Conservation (phyloP, 1,140 invertebrate genomes). For the Calosoma granatense region DNA sequence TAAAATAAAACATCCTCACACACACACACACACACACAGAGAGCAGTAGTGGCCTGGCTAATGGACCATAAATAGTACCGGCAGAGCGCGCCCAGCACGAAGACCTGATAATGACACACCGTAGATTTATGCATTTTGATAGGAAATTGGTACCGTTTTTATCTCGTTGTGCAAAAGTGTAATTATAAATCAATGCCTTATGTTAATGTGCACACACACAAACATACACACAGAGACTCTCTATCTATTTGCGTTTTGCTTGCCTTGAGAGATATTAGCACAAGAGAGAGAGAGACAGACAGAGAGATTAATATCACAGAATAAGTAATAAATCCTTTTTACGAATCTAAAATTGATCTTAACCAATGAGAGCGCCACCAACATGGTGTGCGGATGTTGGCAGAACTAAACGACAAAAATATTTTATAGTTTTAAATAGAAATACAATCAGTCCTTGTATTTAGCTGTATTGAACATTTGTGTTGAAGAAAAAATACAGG, state of each 20-base stretch:
- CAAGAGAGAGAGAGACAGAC: too few relatives aligned
- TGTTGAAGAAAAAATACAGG: too few relatives aligned
- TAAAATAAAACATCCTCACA: too few relatives aligned
- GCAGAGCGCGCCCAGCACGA: too few relatives aligned
- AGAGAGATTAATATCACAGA: background rate
- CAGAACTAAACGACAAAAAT: too few relatives aligned
- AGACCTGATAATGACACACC: slow-evolving; percentile 9
- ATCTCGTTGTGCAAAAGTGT: background rate
- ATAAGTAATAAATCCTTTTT: slow-evolving; percentile 10
- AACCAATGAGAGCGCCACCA: background rate
- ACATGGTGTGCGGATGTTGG: too few relatives aligned
- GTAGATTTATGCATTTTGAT: slow-evolving; percentile 10
- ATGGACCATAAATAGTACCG: slow-evolving; percentile 5
- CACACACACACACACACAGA: background rate
- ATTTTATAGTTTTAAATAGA: too few relatives aligned
- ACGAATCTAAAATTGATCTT: slow-evolving; percentile 10
- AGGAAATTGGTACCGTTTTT: slow-evolving; percentile 6
- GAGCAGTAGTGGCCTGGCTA: background rate
- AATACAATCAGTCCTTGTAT: too few relatives aligned
- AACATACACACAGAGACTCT: too few relatives aligned
- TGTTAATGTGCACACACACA: slow-evolving; percentile 9
- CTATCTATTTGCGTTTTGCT: too few relatives aligned
- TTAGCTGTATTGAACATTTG: too few relatives aligned
- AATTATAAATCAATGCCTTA: slow-evolving; percentile 14
- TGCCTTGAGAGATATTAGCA: too few relatives aligned